phyloP scores from a whole-genome alignment of 2,797 vertebrate genomes.

The Peromyscus nudipes region DNA sequence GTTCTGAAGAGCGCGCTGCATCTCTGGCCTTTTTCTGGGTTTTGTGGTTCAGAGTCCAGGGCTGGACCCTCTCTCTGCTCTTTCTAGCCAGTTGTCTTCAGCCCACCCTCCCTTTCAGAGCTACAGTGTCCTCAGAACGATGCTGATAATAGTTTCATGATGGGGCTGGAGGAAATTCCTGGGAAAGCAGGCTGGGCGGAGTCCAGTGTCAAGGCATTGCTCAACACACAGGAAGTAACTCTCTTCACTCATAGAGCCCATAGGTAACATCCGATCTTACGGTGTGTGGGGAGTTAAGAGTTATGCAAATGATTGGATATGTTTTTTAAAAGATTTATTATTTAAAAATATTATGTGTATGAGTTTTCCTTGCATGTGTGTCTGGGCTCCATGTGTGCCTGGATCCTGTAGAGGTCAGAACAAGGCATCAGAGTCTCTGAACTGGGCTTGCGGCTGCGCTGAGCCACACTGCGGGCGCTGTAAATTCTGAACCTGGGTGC shows the following conservation, averaged over 20 bases:
- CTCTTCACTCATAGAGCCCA: neutral
- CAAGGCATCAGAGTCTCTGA: neutral
- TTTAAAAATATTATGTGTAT: neutral
- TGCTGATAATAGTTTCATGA: neutral
- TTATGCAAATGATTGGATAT: neutral
- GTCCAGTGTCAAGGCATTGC: fast-evolving
- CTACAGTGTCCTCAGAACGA: neutral
- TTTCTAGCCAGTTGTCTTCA: neutral
- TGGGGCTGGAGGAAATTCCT: neutral
- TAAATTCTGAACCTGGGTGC: neutral
- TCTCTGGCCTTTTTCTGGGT: neutral
- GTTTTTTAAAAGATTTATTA: neutral
- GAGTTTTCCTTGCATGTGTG: neutral
- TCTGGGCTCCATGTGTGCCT: neutral
- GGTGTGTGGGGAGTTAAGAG: neutral
- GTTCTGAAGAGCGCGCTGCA: neutral
- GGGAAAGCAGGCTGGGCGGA: neutral
- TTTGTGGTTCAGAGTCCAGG: neutral
- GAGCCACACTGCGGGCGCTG: neutral
- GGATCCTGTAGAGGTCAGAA: neutral
- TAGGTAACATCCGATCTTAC: neutral
- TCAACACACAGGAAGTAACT: neutral
- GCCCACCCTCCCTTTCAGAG: neutral
- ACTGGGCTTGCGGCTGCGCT: too few relatives aligned
- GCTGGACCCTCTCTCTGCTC: neutral